Percentiles rank a stretch among this genome's conserved stretches.
Evolutionary conservation across 2,888 invertebrate genomes (phyloP).

Genomic region (Coenonympha arcania): DNA sequence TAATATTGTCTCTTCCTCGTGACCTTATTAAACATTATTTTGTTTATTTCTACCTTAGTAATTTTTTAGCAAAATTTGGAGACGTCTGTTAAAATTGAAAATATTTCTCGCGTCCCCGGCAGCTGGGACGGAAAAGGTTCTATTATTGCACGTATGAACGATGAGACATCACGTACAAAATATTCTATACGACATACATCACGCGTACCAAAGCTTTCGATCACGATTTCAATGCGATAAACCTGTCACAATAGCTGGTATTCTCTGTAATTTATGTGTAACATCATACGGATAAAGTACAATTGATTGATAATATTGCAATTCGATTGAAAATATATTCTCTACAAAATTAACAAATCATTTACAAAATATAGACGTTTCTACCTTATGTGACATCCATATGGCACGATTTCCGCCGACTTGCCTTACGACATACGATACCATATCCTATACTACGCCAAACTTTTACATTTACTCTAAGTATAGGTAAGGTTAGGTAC

Average conservation of each 20-base stretch:
- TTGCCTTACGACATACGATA: too few species aligned
- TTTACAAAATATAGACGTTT: too few species aligned
- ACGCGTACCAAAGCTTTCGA: slow-evolving; percentile 45
- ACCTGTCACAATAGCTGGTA: slow-evolving; percentile 37
- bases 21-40: too few species aligned
- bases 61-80: too few species aligned
- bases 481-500: too few species aligned
- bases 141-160: slow-evolving; percentile 56
- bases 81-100: background rate
- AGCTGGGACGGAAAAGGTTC: background rate
- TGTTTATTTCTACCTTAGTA: too few species aligned
- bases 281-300: slow-evolving; percentile 23
- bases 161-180: slow-evolving; percentile 67
- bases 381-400: too few species aligned
- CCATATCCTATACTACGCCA: too few species aligned
- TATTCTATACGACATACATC: slow-evolving; percentile 54
- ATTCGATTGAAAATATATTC: slow-evolving; percentile 1
- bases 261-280: slow-evolving; percentile 34
- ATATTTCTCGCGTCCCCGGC: slow-evolving; percentile 40
- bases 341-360: background rate
- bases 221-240: slow-evolving; percentile 45
- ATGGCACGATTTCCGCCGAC: too few species aligned
- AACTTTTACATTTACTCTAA: too few species aligned
- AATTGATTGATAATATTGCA: slow-evolving; percentile 20
- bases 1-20: too few species aligned